These are phyloP conservation scores for Bombus turneri DNA, from an alignment of 1,140 invertebrate species.

Conservation along the genomic window DNA sequence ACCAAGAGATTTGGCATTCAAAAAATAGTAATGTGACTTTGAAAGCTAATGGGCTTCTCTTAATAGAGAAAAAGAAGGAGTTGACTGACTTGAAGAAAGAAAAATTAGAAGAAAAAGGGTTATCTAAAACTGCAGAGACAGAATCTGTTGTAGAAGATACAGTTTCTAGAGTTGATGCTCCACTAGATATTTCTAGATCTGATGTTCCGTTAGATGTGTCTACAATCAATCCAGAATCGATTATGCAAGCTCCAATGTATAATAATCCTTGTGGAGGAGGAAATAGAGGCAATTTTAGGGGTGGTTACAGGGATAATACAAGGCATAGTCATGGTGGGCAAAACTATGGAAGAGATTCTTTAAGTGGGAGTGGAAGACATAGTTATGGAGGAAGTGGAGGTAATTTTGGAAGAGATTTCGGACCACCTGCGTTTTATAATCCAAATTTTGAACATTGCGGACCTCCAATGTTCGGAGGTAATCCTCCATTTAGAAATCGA, in stretches of 20 bases:
- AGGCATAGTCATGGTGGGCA: slow-evolving; percentile 74
- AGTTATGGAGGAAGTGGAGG: slow-evolving; percentile 73
- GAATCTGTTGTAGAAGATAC: slow-evolving; percentile 22
- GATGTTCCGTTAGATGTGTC: slow-evolving; percentile 72
- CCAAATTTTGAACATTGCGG: slow-evolving; percentile 75
- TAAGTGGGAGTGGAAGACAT: slow-evolving; percentile 68
- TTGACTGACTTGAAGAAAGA: slow-evolving; percentile 73
- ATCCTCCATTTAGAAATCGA: slow-evolving; percentile 75
- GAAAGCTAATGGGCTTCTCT: slow-evolving; percentile 84
- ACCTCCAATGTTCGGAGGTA: slow-evolving; percentile 69
- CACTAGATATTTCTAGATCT: slow-evolving; percentile 60
- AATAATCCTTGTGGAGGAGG: slow-evolving; percentile 77
- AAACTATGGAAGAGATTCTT: slow-evolving; percentile 70
- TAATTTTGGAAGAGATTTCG: slow-evolving; percentile 73
- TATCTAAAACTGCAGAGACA: neutral
- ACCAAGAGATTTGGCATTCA: slow-evolving; percentile 89
- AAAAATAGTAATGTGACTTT: slow-evolving; percentile 85
- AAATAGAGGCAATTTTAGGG: slow-evolving; percentile 75
- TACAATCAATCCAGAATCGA: slow-evolving; percentile 73
- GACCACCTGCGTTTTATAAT: slow-evolving; percentile 70
- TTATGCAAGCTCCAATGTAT: slow-evolving; percentile 85
- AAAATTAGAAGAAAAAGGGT: slow-evolving; percentile 42
- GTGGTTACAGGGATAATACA: slow-evolving; percentile 74
- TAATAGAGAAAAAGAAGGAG: slow-evolving; percentile 77
- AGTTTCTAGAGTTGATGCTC: slow-evolving; percentile 57